Evolutionary conservation across 1,140 invertebrate species (phyloP).

Genomic region (Nasonia giraulti): DNA sequence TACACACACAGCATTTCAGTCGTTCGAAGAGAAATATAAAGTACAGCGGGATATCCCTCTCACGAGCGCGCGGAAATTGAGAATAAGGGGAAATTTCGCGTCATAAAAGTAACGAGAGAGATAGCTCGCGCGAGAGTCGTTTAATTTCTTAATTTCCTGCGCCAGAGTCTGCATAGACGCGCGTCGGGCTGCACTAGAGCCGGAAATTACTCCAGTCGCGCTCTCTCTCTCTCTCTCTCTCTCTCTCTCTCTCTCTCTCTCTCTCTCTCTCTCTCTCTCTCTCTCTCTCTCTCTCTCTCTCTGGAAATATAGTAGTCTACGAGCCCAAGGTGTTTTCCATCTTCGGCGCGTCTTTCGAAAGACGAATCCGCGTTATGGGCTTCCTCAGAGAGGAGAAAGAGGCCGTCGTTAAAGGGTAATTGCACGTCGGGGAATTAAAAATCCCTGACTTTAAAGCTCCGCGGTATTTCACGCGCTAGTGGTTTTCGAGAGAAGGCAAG

Average conservation of each 20-base stretch:
- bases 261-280: neutral
- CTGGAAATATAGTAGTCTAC: neutral
- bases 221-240: neutral
- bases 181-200: neutral
- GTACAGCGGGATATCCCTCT: neutral
- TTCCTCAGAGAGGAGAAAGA: neutral
- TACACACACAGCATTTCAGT: no score
- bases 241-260: neutral
- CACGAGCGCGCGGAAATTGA: conserved; percentile 37
- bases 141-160: conserved; percentile 51
- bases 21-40: neutral
- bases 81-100: conserved; percentile 33
- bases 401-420: neutral
- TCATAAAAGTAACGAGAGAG: conserved; percentile 37
- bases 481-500: no score
- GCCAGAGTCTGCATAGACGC: neutral
- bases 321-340: conserved; percentile 9
- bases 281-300: neutral
- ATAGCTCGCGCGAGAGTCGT: conserved; percentile 6
- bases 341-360: neutral
- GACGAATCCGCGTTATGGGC: neutral
- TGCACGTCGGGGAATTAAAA: no score
- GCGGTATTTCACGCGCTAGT: no score
- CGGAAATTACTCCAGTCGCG: conserved; percentile 35
- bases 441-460: no score